Evolutionary conservation across 2,888 invertebrate species (phyloP).

Genomic region (Gandaritis pyraliata): DNA sequence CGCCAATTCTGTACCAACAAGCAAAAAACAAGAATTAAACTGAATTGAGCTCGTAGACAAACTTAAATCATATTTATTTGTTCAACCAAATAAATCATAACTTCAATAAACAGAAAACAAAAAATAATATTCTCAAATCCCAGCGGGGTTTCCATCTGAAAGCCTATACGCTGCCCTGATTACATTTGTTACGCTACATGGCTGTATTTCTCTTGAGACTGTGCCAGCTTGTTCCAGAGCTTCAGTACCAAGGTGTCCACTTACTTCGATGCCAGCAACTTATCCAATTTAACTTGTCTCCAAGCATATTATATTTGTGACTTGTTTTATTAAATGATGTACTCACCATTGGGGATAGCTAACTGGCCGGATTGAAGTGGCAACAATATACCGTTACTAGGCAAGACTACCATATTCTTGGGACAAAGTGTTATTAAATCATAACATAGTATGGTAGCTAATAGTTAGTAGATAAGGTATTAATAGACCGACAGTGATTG

Average conservation of each 20-base stretch:
- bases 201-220: constrained; percentile 53
- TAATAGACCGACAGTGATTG: too few relatives aligned
- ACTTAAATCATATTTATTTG: constrained; percentile 8
- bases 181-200: constrained; percentile 43
- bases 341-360: constrained; percentile 4
- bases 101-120: constrained; percentile 33
- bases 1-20: neutral
- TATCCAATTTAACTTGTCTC: constrained; percentile 53
- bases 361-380: neutral
- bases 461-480: too few relatives aligned
- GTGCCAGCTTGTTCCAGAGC: constrained; percentile 43
- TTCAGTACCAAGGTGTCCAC: constrained; percentile 40
- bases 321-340: constrained; percentile 34
- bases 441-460: too few relatives aligned
- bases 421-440: too few relatives aligned
- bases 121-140: constrained; percentile 33
- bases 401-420: too few relatives aligned
- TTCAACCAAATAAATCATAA: constrained; percentile 25
- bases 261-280: constrained; percentile 47
- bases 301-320: constrained; percentile 36
- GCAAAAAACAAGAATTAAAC: too few relatives aligned
- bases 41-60: neutral
- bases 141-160: constrained; percentile 31
- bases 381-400: neutral
- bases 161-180: constrained; percentile 38